A percentile compares a stretch with the other conserved stretches of the same genome.
Evolutionary conservation across 2,113 vertebrate genomes (phyloP).

Genomic region (Leptosomus discolor): DNA sequence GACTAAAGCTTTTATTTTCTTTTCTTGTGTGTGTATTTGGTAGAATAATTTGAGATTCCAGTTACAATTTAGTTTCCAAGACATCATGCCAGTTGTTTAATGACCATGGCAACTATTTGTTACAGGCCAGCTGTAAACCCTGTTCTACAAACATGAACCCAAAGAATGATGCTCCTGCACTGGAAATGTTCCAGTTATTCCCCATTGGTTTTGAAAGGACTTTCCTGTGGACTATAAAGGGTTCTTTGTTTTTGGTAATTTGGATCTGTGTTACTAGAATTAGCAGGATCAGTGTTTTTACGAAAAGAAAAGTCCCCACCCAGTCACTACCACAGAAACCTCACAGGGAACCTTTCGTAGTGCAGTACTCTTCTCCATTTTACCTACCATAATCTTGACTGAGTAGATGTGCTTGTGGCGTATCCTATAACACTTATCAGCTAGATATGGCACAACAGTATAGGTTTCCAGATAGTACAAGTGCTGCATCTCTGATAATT

Average conservation of each 20-base stretch:
- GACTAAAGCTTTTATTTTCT: neutral
- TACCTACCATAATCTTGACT: neutral
- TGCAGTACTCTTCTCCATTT: neutral
- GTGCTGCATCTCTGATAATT: neutral
- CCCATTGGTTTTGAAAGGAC: neutral
- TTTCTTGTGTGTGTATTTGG: neutral
- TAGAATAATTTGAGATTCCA: neutral
- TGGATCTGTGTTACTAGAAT: neutral
- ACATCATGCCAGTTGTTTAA: neutral
- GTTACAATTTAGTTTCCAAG: neutral
- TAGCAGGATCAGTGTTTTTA: neutral
- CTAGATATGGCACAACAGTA: neutral
- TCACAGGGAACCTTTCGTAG: neutral
- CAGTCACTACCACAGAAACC: neutral
- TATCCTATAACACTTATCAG: neutral
- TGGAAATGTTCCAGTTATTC: neutral
- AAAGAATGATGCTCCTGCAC: neutral
- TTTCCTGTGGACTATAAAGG: neutral
- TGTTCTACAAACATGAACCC: neutral
- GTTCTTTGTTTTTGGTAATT: neutral
- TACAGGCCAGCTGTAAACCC: neutral
- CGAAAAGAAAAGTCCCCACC: neutral
- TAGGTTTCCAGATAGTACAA: neutral
- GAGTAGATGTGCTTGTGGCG: neutral
- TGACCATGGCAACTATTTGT: neutral